A percentile compares a stretch with the other conserved stretches of the same genome.
Conservation (phyloP, 2,797 vertebrate species). For the Poeciliopsis gracilis region DNA sequence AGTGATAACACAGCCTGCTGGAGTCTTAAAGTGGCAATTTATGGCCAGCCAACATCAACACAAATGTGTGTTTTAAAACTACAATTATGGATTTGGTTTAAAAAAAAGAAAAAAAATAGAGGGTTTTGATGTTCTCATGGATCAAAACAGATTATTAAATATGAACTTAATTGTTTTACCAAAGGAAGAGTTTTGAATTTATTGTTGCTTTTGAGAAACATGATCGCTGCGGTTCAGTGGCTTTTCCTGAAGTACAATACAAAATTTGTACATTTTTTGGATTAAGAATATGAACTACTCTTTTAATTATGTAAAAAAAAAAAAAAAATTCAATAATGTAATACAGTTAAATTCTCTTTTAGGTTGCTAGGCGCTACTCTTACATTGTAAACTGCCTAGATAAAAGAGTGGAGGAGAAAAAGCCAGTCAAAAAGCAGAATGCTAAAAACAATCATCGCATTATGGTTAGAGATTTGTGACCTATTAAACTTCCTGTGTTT, state of each 20-base stretch:
- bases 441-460: neutral
- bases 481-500: neutral
- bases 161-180: conserved; percentile 1
- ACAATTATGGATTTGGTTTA: neutral
- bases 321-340: neutral
- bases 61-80: neutral
- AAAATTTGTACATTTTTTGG: neutral
- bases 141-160: conserved; percentile 9
- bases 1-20: conserved; percentile 13
- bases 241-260: neutral
- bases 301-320: neutral
- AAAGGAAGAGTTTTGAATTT: neutral
- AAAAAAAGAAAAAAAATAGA: neutral
- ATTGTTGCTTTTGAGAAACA: conserved; percentile 2
- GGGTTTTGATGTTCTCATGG: neutral
- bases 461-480: neutral
- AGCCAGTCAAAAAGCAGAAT: neutral
- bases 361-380: neutral
- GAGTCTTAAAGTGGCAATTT: neutral
- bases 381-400: neutral
- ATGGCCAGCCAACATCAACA: conserved; percentile 19
- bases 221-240: neutral
- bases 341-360: neutral
- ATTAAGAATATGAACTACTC: neutral
- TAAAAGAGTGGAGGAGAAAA: neutral